These are phyloP conservation scores for Sphaerodactylus townsendi DNA, from an alignment of 2,113 vertebrate genomes.

Conservation along the genomic window DNA sequence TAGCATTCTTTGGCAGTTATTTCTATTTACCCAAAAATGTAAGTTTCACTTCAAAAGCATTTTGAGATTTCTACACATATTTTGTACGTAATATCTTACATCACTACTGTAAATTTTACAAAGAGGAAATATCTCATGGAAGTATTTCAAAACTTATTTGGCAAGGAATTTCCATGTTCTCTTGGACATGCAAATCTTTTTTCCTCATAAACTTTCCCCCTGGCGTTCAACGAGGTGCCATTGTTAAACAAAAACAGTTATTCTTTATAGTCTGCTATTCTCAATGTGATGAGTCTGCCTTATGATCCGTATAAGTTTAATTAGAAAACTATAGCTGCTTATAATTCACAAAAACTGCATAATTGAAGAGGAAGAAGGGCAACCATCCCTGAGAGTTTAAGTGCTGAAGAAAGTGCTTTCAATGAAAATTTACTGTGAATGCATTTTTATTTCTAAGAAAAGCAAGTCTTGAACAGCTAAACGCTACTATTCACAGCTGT, in stretches of 20 bases:
- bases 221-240: constrained; percentile 38
- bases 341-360: constrained; percentile 50
- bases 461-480: constrained; percentile 25
- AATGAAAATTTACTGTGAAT: constrained; percentile 52
- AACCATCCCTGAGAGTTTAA: constrained; percentile 46
- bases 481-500: constrained; percentile 8
- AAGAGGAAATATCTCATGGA: not conserved
- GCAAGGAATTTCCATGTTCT: not conserved
- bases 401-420: constrained; percentile 51
- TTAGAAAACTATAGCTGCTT: constrained; percentile 66
- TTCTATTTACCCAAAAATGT: not conserved
- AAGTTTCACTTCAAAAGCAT: not conserved
- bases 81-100: not conserved
- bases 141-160: not conserved
- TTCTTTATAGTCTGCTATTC: constrained; percentile 56
- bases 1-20: not conserved
- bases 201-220: constrained; percentile 30
- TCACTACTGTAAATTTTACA: not conserved
- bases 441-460: constrained; percentile 42
- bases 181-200: constrained; percentile 2
- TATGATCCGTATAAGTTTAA: constrained; percentile 65
- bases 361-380: constrained; percentile 57
- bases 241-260: constrained; percentile 60
- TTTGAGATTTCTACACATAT: not conserved
- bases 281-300: constrained; percentile 53